Percentiles rank a stretch among this genome's conserved stretches.
phyloP scores from a whole-genome alignment of 2,797 vertebrate species.

The Myotis vivesi region DNA sequence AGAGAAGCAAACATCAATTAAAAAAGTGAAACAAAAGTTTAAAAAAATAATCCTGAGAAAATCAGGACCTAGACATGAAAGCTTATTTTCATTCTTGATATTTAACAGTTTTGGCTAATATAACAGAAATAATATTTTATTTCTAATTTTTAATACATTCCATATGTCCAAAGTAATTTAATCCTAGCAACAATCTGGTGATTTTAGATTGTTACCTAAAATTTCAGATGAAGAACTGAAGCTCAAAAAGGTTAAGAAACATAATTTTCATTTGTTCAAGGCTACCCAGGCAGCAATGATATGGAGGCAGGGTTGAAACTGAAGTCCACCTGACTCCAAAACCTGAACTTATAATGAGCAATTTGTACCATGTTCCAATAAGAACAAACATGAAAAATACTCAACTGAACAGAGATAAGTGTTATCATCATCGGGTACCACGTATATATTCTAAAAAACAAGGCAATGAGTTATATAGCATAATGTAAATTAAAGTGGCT shows the following conservation, averaged over 20 bases:
- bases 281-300: not conserved
- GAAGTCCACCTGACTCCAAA: not conserved
- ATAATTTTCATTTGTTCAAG: not conserved
- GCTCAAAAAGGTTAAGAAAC: not conserved
- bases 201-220: not conserved
- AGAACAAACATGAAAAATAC: not conserved
- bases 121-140: not conserved
- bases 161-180: not conserved
- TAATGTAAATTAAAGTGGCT: not conserved
- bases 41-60: not conserved
- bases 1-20: not conserved
- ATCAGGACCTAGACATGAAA: not conserved
- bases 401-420: not conserved
- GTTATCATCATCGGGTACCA: not conserved
- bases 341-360: not conserved
- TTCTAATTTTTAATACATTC: not conserved
- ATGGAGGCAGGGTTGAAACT: not conserved
- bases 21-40: not conserved
- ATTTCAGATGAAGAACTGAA: constrained; percentile 27
- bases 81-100: not conserved
- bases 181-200: not conserved
- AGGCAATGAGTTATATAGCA: not conserved
- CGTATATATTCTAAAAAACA: not conserved
- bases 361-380: not conserved
- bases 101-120: not conserved